These are phyloP conservation scores for Scaptomyza graminum DNA, from an alignment of 1,140 invertebrate species.

Conservation along the genomic window DNA sequence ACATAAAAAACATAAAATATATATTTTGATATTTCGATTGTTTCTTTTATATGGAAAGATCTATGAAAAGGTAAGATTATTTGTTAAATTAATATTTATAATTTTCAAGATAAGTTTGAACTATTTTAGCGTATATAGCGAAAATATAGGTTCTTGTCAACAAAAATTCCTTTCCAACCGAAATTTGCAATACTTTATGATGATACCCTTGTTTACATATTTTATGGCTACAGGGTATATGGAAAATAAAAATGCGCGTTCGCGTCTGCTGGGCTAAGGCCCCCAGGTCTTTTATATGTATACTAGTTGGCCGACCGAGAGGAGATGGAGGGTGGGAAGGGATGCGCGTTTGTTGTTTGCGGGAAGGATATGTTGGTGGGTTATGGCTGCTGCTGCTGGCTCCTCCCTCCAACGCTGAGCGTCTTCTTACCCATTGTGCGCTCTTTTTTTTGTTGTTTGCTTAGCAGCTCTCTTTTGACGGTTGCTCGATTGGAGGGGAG, in stretches of 20 bases:
- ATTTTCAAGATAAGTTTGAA: too few relatives aligned
- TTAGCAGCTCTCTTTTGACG: constrained; percentile 11
- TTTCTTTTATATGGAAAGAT: too few relatives aligned
- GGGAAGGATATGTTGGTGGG: not conserved
- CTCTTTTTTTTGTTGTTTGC: constrained; percentile 57
- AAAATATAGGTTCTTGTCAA: too few relatives aligned
- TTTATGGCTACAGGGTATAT: constrained; percentile 20
- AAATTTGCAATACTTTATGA: too few relatives aligned
- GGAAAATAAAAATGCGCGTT: constrained; percentile 21
- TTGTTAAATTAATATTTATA: too few relatives aligned
- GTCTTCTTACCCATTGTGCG: constrained; percentile 16
- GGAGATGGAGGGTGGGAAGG: not conserved
- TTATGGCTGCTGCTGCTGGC: not conserved
- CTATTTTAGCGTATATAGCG: too few relatives aligned
- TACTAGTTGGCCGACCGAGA: not conserved
- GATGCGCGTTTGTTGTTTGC: too few relatives aligned
- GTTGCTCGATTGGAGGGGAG: constrained; percentile 3
- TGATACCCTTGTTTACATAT: not conserved
- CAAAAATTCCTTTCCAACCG: too few relatives aligned
- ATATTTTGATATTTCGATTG: too few relatives aligned
- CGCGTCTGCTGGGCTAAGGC: constrained; percentile 10
- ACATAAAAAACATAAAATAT: too few relatives aligned
- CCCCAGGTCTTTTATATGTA: not conserved
- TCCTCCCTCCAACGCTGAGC: too few relatives aligned
- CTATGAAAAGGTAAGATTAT: too few relatives aligned